Evolutionary conservation across 2,888 invertebrate species (phyloP), one percentile per base, ranked within the genome.

Genomic region (Drosophila tripunctata): DNA sequence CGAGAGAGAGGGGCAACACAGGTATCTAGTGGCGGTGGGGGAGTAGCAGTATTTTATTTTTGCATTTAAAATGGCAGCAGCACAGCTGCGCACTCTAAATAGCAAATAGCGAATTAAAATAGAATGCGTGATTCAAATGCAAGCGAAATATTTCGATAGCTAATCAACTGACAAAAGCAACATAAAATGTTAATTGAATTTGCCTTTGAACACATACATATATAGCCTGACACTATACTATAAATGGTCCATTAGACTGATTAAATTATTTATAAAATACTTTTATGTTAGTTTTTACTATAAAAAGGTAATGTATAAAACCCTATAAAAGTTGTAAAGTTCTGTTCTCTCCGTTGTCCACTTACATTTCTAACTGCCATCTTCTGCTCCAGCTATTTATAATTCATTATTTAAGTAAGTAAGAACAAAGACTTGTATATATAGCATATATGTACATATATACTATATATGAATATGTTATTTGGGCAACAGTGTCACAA

Each of bases 31-130:
- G 8, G 5, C n/a, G n/a, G n/a, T n/a, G n/a, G 12, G 22, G 10
- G 21, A 14, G 31, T 19, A 31, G 21, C n/a, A n/a, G 19, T 35
- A 17, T n/a, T 19, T 14, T 35, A 8, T 12, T 27, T 36, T 40
- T 58, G 64, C 54, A 58, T 50, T 41, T 47, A 19, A 70, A 70
- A 70, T 70, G 60, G 51, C 65, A 70, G 51, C 65, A 70, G 36
- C 69, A 41, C 68, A 68, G 64, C 69, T 68, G 69, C 69, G 54
- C 69, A 54, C 52, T 57, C 63, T 31, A 63, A 63, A 69, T 69
- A 69, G 54, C 57, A 64, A 48, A n/a, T n/a, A 65, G 57, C 56
- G 55, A 52, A 70, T 71, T 54, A 41, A 66, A 71, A 71, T 71
- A 71, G 61, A 71, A 57, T 24, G 60, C 64, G 66, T 69, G 57